Evolutionary conservation across 2,113 vertebrate genomes (phyloP).

Genomic region (Ranitomeya variabilis): DNA sequence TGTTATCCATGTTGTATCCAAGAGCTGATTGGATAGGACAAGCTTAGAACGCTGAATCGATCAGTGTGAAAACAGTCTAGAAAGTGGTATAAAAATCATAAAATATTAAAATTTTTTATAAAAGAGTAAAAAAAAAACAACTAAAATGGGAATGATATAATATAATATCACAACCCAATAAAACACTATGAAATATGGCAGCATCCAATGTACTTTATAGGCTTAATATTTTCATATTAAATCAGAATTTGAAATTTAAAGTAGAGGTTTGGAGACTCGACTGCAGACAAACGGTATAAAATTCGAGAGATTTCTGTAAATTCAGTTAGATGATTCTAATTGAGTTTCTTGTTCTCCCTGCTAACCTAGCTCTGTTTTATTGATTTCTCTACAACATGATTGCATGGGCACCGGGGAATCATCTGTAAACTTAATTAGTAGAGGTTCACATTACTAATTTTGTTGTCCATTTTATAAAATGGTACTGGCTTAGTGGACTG

Average conservation of each 20-base stretch:
- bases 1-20: too few species aligned
- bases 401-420: slow-evolving; percentile 52
- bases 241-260: background rate
- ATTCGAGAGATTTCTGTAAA: slow-evolving; percentile 11
- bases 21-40: too few species aligned
- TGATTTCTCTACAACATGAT: slow-evolving; percentile 25
- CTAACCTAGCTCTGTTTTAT: slow-evolving; percentile 6
- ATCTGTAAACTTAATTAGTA: slow-evolving; percentile 41
- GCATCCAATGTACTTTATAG: background rate
- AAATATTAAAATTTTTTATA: too few species aligned
- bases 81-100: too few species aligned
- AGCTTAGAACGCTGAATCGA: too few species aligned
- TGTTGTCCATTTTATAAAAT: slow-evolving; percentile 55
- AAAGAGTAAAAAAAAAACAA: too few species aligned
- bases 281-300: background rate
- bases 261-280: background rate
- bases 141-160: too few species aligned
- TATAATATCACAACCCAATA: too few species aligned
- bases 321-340: slow-evolving; percentile 20
- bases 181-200: background rate
- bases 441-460: slow-evolving; percentile 46
- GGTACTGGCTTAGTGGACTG: slow-evolving; percentile 15
- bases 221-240: background rate
- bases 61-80: too few species aligned
- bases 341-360: slow-evolving; percentile 43